Conservation (phyloP, 2,797 vertebrate species). For the Chrosomus eos region DNA sequence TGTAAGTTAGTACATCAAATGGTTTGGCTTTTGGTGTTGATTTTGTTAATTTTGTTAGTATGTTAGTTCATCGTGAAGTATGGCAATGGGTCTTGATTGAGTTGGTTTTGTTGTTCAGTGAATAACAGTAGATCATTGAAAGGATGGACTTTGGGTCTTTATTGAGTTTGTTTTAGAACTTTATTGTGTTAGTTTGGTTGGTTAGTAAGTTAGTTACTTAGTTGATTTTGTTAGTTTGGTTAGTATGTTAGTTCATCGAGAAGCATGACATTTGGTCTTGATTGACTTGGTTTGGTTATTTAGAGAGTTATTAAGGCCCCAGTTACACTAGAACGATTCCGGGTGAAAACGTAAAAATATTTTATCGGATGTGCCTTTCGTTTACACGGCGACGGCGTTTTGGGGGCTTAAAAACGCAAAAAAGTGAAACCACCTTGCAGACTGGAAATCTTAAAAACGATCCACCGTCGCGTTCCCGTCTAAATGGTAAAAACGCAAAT, state of each 20-base stretch:
- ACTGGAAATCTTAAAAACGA: no score
- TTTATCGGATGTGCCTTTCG: no score
- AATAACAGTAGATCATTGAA: not conserved
- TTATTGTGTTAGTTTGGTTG: not conserved
- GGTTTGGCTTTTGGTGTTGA: not conserved
- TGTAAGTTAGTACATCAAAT: not conserved
- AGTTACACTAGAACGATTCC: no score
- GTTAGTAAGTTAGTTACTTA: not conserved
- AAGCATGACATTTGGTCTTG: not conserved
- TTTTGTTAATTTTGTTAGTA: not conserved
- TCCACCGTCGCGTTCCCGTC: no score
- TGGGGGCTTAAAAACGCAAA: no score
- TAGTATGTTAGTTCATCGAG: not conserved
- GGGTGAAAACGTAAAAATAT: no score
- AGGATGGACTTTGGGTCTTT: not conserved
- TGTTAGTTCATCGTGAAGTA: not conserved
- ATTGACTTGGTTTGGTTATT: not conserved
- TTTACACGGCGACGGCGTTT: no score
- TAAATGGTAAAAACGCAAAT: no score
- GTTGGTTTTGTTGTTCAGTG: not conserved
- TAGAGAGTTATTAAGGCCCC: no score
- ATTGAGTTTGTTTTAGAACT: not conserved
- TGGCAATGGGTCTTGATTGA: not conserved
- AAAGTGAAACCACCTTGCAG: no score
- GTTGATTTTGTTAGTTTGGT: not conserved